Percentiles rank a stretch among this genome's conserved stretches.
These are phyloP conservation scores for Chelmon rostratus DNA, from an alignment of 2,797 vertebrate species.

Conservation along the genomic window DNA sequence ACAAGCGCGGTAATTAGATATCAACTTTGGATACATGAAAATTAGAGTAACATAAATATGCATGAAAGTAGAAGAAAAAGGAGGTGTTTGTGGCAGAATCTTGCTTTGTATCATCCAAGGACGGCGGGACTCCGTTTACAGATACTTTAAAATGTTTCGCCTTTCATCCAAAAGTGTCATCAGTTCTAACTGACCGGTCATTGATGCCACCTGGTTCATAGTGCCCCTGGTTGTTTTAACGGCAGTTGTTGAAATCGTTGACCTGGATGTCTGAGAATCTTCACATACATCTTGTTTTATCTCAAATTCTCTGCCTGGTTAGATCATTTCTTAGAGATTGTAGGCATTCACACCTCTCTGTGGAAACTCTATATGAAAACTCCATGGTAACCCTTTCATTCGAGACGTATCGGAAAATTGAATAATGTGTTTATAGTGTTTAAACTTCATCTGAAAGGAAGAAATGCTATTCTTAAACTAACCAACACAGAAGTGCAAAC, in stretches of 20 bases:
- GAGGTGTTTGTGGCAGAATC: slow-evolving; percentile 45
- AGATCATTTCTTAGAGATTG: slow-evolving; percentile 56
- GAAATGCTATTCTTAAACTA: neutral
- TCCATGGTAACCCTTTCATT: slow-evolving; percentile 61
- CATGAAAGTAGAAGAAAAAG: slow-evolving; percentile 38
- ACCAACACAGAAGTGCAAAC: neutral
- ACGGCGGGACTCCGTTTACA: too few species aligned
- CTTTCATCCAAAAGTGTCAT: too few species aligned
- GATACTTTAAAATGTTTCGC: too few species aligned
- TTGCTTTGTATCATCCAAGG: neutral
- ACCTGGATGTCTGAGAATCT: too few species aligned
- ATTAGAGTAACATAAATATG: slow-evolving; percentile 24
- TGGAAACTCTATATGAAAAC: slow-evolving; percentile 53
- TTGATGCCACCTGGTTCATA: too few species aligned
- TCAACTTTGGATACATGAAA: slow-evolving; percentile 43
- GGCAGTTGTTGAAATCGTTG: too few species aligned
- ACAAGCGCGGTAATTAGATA: slow-evolving; percentile 44
- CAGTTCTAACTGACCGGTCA: too few species aligned
- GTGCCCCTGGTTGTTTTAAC: too few species aligned
- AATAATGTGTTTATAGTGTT: slow-evolving; percentile 22
- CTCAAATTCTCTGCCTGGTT: slow-evolving; percentile 43
- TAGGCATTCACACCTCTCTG: slow-evolving; percentile 56
- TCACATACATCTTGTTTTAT: slow-evolving; percentile 24
- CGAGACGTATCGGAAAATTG: slow-evolving; percentile 24
- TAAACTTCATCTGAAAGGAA: neutral